Evolutionary conservation across 2,113 vertebrate genomes (phyloP).

Genomic region (Mastomys natalensis): DNA sequence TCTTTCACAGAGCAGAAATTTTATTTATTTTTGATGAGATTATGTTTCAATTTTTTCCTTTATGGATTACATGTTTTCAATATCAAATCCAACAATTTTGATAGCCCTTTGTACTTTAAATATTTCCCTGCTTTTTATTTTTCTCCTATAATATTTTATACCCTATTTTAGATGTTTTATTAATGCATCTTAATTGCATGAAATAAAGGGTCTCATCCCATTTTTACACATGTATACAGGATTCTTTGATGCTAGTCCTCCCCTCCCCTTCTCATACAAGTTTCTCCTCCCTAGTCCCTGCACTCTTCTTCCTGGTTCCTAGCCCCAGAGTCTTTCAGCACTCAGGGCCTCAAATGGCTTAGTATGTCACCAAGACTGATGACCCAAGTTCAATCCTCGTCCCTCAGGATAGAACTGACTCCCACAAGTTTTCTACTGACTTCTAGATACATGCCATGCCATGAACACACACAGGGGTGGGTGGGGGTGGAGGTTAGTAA

Average conservation of each 20-base stretch:
- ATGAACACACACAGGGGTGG: no score
- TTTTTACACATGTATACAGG: not conserved
- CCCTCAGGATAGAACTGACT: not conserved
- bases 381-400: not conserved
- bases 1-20: not conserved
- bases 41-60: not conserved
- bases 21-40: slow-evolving; percentile 17
- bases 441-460: not conserved
- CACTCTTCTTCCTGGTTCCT: not conserved
- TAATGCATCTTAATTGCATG: not conserved
- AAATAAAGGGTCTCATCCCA: not conserved
- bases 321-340: not conserved
- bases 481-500: no score
- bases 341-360: not conserved
- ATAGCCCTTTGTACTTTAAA: not conserved
- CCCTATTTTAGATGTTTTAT: not conserved
- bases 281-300: no score
- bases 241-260: not conserved
- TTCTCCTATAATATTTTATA: not conserved
- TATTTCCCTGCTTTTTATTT: not conserved
- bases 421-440: not conserved
- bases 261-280: not conserved
- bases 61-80: not conserved
- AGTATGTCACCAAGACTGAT: not conserved
- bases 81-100: not conserved